These are phyloP conservation scores for Colius striatus DNA, from an alignment of 2,113 vertebrate genomes.

Conservation along the genomic window DNA sequence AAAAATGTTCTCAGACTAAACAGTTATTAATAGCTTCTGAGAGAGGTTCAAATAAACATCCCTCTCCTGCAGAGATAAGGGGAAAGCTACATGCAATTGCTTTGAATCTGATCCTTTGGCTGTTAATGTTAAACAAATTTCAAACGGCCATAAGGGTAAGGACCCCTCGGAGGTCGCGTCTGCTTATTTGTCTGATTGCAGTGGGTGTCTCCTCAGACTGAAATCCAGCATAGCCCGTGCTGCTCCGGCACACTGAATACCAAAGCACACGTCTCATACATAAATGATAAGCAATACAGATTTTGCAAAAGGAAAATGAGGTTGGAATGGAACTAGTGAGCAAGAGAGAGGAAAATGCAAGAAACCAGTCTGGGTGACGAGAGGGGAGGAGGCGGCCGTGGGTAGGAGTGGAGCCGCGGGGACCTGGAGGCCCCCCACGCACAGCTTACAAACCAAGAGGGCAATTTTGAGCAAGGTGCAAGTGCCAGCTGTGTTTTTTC, in stretches of 20 bases:
- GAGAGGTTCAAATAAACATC: constrained; percentile 61
- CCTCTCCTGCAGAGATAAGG: constrained; percentile 60
- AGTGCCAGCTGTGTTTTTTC: constrained; percentile 9
- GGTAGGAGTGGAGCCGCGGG: rapidly evolving
- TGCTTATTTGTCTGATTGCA: constrained; percentile 5
- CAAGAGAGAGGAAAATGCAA: neutral
- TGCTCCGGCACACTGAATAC: neutral
- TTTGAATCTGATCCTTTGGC: constrained; percentile 40
- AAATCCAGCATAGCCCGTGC: neutral
- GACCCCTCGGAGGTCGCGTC: neutral
- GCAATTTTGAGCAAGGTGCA: neutral
- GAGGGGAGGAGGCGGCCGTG: neutral
- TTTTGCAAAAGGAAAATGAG: neutral
- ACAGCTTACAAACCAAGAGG: neutral
- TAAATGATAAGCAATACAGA: rapidly evolving
- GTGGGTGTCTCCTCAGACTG: neutral
- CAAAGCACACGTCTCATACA: rapidly evolving
- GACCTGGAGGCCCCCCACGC: neutral
- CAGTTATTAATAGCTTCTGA: constrained; percentile 63
- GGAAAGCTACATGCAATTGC: neutral
- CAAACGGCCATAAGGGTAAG: neutral
- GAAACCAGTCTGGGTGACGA: rapidly evolving
- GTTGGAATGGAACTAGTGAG: neutral
- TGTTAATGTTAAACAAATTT: constrained; percentile 30
- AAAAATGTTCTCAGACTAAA: constrained; percentile 71